These are phyloP conservation scores for Ia io DNA, from an alignment of 2,113 vertebrate species.

Conservation along the genomic window DNA sequence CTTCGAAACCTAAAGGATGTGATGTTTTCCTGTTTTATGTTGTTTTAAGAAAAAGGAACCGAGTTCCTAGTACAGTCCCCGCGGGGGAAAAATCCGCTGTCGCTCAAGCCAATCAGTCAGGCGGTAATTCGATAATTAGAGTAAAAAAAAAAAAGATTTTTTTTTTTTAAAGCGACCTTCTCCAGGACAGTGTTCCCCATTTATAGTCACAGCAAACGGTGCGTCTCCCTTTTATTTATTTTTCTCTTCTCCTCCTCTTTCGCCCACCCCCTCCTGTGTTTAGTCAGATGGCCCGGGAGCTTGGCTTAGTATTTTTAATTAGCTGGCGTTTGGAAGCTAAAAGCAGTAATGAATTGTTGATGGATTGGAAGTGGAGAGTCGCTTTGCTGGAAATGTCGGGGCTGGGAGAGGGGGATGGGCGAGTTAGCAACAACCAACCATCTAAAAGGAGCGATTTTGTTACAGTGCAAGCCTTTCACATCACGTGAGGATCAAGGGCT, in stretches of 20 bases:
- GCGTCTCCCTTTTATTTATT: conserved; percentile 69
- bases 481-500: conserved; percentile 85
- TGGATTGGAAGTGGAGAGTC: conserved; percentile 79
- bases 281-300: conserved; percentile 77
- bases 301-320: conserved; percentile 88
- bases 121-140: conserved; percentile 82
- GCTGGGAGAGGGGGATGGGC: conserved; percentile 77
- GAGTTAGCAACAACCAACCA: conserved; percentile 81
- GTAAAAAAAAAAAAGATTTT: conserved; percentile 52
- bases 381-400: conserved; percentile 77
- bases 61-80: conserved; percentile 61
- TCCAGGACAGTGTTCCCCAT: conserved; percentile 72
- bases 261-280: conserved; percentile 53
- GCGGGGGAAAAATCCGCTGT: conserved; percentile 11
- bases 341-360: conserved; percentile 88
- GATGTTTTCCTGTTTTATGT: conserved; percentile 72
- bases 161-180: conserved; percentile 74
- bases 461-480: conserved; percentile 83
- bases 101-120: conserved; percentile 74
- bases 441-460: conserved; percentile 85
- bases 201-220: conserved; percentile 69
- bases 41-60: conserved; percentile 71
- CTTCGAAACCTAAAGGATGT: conserved; percentile 68
- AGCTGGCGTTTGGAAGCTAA: conserved; percentile 86
- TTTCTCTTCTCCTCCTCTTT: conserved; percentile 4